Evolutionary conservation across 37 sponge, comb jelly and placozoan species (phyloP).

Genomic region (Amphimedon queenslandica): DNA sequence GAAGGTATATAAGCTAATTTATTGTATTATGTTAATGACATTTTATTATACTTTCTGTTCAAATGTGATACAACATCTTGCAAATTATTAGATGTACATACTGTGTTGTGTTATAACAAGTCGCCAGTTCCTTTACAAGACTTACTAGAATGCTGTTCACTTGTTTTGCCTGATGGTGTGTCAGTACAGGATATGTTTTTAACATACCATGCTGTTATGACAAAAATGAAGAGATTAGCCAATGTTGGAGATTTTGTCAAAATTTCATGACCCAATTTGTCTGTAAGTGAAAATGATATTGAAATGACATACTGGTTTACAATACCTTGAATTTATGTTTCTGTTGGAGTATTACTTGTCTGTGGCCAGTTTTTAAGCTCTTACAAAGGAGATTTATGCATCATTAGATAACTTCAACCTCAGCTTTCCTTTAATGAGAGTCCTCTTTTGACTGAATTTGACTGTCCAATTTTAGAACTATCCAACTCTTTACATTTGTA

Average conservation of each 20-base stretch:
- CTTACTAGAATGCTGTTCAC: no score
- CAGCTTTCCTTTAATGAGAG: no score
- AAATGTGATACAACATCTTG: neutral
- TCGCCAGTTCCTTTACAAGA: no score
- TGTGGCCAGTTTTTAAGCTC: no score
- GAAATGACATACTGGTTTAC: no score
- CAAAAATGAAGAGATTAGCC: neutral
- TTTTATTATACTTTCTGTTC: neutral
- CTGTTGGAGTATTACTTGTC: no score
- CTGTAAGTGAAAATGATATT: no score
- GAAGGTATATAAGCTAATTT: neutral
- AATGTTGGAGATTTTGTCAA: conserved; percentile 2
- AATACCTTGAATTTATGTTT: no score
- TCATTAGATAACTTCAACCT: no score
- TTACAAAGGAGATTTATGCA: no score
- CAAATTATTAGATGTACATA: neutral
- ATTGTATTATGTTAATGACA: neutral
- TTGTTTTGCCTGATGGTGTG: neutral
- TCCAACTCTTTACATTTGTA: neutral
- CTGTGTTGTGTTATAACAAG: neutral
- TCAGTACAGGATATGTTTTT: neutral
- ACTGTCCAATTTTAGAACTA: neutral
- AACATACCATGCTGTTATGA: neutral
- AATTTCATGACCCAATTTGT: neutral
- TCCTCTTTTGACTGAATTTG: neutral